A percentile compares a stretch with the other conserved stretches of the same genome.
Evolutionary conservation across 2,113 vertebrate species (phyloP).

Genomic region (Donacobius atricapilla): DNA sequence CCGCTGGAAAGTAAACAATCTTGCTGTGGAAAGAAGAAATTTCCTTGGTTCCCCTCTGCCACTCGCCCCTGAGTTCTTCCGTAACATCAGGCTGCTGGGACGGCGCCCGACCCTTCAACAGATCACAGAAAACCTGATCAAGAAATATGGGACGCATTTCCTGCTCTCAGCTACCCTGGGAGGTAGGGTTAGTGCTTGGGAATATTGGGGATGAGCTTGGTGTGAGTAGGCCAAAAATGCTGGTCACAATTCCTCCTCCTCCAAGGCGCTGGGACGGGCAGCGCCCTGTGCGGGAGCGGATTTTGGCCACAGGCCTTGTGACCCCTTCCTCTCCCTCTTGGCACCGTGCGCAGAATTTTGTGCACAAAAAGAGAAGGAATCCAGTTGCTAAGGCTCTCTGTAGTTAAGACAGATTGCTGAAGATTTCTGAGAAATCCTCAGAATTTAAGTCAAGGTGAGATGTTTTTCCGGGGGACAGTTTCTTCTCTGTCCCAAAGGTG

Average conservation of each 20-base stretch:
- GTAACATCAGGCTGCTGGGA: conserved; percentile 92
- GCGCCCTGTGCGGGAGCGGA: fast-evolving
- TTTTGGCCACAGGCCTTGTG: background rate
- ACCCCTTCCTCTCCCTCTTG: background rate
- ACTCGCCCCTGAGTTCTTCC: conserved; percentile 91
- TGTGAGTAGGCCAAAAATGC: fast-evolving
- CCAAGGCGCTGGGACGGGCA: background rate
- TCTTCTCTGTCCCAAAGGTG: background rate
- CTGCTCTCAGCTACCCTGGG: conserved; percentile 92
- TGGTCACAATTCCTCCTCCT: background rate
- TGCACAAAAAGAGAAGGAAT: background rate
- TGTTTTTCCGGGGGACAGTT: background rate
- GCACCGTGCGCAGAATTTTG: background rate
- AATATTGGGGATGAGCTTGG: background rate
- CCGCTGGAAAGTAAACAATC: conserved; percentile 97
- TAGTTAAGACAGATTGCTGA: background rate
- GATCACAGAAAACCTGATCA: conserved; percentile 96
- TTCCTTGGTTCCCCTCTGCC: conserved; percentile 91
- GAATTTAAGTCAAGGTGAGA: background rate
- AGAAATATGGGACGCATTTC: conserved; percentile 98
- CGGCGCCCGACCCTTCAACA: conserved; percentile 88
- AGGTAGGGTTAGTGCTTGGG: conserved; percentile 75
- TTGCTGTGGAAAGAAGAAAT: conserved; percentile 92
- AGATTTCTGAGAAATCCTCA: background rate
- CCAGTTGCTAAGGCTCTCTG: fast-evolving